phyloP scores from a whole-genome alignment of 23 tunicate species.

The Styela clava region DNA sequence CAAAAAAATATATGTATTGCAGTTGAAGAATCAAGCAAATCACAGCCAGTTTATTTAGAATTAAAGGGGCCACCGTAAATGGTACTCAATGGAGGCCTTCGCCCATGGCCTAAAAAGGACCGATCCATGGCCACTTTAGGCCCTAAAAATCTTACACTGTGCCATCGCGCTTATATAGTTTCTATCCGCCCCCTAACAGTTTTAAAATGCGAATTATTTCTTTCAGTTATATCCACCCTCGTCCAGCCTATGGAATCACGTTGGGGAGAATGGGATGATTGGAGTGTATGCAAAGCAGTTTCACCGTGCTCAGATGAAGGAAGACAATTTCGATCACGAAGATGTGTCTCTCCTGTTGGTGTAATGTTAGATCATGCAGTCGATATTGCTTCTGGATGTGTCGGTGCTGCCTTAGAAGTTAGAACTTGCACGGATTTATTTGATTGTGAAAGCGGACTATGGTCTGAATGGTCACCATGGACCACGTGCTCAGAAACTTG shows the following conservation, averaged over 20 bases:
- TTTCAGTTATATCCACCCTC: neutral
- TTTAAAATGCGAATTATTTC: too few species aligned
- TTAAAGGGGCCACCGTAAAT: too few species aligned
- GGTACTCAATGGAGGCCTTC: too few species aligned
- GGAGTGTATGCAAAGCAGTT: neutral
- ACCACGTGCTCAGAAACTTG: neutral
- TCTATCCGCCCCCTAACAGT: too few species aligned
- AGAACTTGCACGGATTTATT: neutral
- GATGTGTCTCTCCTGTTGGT: neutral
- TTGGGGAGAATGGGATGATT: slow-evolving; percentile 5
- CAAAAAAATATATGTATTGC: too few species aligned
- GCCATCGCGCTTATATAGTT: too few species aligned
- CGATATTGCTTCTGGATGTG: neutral
- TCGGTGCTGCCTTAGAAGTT: neutral
- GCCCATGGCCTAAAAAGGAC: too few species aligned
- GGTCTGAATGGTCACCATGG: slow-evolving; percentile 7
- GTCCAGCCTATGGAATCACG: neutral
- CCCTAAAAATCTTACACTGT: too few species aligned
- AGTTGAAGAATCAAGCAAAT: too few species aligned
- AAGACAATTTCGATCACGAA: neutral
- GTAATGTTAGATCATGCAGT: neutral
- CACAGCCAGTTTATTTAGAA: too few species aligned
- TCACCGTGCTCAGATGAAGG: slow-evolving; percentile 6
- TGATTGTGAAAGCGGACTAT: neutral
- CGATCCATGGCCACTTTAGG: too few species aligned